Base-by-base conservation (phyloP, 2,888 invertebrate genomes). In the Rhingia campestris region DNA sequence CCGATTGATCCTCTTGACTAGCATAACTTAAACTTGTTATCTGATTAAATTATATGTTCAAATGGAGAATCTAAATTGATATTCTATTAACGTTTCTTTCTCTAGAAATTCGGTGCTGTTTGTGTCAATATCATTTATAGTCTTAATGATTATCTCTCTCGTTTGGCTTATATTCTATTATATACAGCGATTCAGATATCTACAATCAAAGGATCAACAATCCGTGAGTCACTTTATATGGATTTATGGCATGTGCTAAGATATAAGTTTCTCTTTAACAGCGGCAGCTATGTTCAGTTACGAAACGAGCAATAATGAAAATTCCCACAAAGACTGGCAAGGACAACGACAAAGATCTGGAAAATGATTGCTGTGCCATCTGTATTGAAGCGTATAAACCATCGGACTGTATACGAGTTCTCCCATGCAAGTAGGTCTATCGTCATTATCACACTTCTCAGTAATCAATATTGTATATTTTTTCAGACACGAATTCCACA, bases 131-230 rank as follows among this genome's bases (percentile, higher is more conserved):
- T 98, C 98, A 1, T 98, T 98, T 92, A 97, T 98, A 87, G 96
- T 98, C 81, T 93, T 98, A 87, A 97, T 98, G 97, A 95, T 98
- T 88, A 97, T 98, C 87, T 97, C 97, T 1, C 92, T 98, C 88
- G 97, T 98, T 30, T 98, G 98, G 98, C 94, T 98, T 49, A 95
- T 98, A 81, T 98, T 98, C 92, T 98, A 98, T 93, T 98, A 98
- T 91, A 96, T 98, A 66, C 98, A 98, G 92, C 93, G 98, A 87
- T 98, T 98, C 92, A 93, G 98, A 81, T 98, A 98, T 90, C 95
- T 98, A 82, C 97, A 98, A 91, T 97, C 98, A 79, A 98, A 98
- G 92, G 98, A 98, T 90, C 94, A 97, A 89, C 94, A 98, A 86
- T 97, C 97, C 90, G 97, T 97, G 88, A 84, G 80, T 79, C 22